These are phyloP conservation scores for Carcina quercana DNA, from an alignment of 2,888 invertebrate species.

Conservation along the genomic window DNA sequence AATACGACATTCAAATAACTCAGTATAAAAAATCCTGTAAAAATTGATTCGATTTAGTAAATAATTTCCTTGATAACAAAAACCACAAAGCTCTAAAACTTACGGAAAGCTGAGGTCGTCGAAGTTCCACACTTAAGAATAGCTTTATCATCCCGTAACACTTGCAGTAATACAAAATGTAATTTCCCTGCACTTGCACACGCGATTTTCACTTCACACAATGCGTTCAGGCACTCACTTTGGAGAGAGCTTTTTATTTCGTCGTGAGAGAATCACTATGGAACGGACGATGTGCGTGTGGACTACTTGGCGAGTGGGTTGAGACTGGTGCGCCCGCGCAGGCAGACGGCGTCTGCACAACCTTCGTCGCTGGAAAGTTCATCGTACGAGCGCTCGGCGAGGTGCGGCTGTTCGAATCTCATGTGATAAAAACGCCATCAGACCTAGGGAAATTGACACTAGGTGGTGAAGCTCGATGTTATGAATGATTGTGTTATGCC, in stretches of 20 bases:
- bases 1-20: too few species aligned
- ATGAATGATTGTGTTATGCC: too few species aligned
- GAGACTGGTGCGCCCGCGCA: conserved; percentile 19
- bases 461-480: too few species aligned
- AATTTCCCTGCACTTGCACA: conserved; percentile 15
- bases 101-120: conserved; percentile 49
- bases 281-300: conserved; percentile 9
- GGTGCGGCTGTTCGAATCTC: conserved; percentile 21
- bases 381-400: conserved; percentile 52
- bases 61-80: conserved; percentile 7
- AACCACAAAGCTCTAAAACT: conserved; percentile 54
- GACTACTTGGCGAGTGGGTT: conserved; percentile 21
- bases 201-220: conserved; percentile 36
- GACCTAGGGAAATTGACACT: conserved; percentile 33
- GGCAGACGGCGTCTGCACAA: conserved; percentile 45
- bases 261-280: conserved; percentile 29
- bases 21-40: too few species aligned
- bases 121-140: conserved; percentile 29
- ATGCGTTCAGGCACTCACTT: conserved; percentile 29
- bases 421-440: conserved; percentile 30
- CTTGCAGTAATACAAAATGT: conserved; percentile 1
- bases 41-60: too few species aligned
- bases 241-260: conserved; percentile 22
- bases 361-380: conserved; percentile 61
- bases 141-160: conserved; percentile 34